These are phyloP conservation scores for Copidosoma floridanum DNA, from an alignment of 1,140 invertebrate species.

Conservation along the genomic window DNA sequence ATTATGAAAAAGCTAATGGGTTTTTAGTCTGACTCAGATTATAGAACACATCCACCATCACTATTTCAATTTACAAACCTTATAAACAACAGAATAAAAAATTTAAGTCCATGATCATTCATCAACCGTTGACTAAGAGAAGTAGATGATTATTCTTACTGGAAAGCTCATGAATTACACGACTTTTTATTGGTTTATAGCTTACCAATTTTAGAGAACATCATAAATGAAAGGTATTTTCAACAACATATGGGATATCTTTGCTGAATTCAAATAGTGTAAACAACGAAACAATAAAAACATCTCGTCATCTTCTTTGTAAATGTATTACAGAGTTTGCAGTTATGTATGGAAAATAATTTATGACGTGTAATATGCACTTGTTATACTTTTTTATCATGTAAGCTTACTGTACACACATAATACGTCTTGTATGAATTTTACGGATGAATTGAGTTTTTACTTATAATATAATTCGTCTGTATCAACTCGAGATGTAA, in stretches of 20 bases:
- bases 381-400: too few relatives aligned
- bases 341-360: too few relatives aligned
- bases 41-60: slow-evolving; percentile 1
- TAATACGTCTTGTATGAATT: too few relatives aligned
- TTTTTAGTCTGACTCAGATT: slow-evolving; percentile 12
- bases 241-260: slow-evolving; percentile 29
- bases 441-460: too few relatives aligned
- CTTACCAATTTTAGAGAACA: slow-evolving; percentile 18
- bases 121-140: neutral
- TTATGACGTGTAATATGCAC: too few relatives aligned
- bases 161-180: slow-evolving; percentile 26
- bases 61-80: neutral
- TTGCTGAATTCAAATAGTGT: too few relatives aligned
- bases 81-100: slow-evolving; percentile 5
- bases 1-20: slow-evolving; percentile 13
- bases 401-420: too few relatives aligned
- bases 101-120: slow-evolving; percentile 16
- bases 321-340: too few relatives aligned
- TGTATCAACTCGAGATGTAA: too few relatives aligned
- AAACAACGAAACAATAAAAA: too few relatives aligned
- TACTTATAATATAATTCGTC: too few relatives aligned
- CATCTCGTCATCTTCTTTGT: too few relatives aligned
- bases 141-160: slow-evolving; percentile 18
- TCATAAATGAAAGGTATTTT: slow-evolving; percentile 21
- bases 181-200: slow-evolving; percentile 16